phyloP scores from a whole-genome alignment of 2,797 vertebrate species.

The Neoniphon sammara region DNA sequence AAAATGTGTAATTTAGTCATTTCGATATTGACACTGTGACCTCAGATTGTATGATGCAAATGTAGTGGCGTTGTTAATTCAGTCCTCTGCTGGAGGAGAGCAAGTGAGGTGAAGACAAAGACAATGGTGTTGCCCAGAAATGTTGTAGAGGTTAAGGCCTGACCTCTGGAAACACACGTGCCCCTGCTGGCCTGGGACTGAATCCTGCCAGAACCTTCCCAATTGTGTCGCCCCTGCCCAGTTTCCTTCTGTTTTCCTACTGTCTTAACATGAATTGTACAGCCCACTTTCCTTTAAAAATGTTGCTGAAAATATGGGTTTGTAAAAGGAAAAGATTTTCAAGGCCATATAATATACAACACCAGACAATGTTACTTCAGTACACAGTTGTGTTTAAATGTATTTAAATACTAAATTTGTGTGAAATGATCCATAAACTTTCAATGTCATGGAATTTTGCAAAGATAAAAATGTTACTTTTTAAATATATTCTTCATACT shows the following conservation, averaged over 20 bases:
- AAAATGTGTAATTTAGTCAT: conserved; percentile 45
- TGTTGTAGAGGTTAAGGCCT: neutral
- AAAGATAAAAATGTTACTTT: too few species aligned
- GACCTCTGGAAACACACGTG: neutral
- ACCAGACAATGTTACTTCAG: too few species aligned
- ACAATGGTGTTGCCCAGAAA: neutral
- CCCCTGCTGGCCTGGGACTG: neutral
- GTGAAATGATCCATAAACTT: too few species aligned
- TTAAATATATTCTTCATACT: too few species aligned
- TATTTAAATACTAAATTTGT: too few species aligned
- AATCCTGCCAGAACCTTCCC: neutral
- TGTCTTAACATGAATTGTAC: neutral
- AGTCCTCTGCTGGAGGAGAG: neutral
- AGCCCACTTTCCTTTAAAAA: neutral
- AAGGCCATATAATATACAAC: too few species aligned
- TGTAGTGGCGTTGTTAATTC: conserved; percentile 11
- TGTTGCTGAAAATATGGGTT: too few species aligned
- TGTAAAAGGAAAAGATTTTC: too few species aligned
- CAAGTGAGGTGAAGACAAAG: neutral
- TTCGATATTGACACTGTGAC: conserved; percentile 26
- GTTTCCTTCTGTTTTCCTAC: neutral
- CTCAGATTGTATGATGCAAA: conserved; percentile 25
- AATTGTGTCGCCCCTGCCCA: neutral
- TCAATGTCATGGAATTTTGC: too few species aligned
- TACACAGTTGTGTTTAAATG: neutral